Percentiles rank a stretch among this genome's conserved stretches.
Evolutionary conservation across 2,797 vertebrate genomes (phyloP).

Genomic region (Setipinna tenuifilis): DNA sequence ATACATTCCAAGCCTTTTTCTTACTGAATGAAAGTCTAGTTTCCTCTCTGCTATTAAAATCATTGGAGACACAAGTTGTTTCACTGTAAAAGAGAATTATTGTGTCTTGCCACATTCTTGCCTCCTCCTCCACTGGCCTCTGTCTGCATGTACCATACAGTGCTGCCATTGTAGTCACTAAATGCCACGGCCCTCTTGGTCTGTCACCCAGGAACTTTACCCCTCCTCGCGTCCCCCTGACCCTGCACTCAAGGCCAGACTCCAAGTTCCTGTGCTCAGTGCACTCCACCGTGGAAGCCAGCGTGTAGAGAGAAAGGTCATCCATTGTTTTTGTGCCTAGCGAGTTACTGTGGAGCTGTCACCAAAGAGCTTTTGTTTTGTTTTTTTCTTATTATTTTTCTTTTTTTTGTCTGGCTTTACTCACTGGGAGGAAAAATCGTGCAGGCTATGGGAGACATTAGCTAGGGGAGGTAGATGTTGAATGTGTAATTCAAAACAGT

Average conservation of each 20-base stretch:
- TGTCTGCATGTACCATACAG: slow-evolving; percentile 50
- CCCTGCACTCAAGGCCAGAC: neutral
- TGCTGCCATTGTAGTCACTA: slow-evolving; percentile 62
- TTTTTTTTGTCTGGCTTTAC: neutral
- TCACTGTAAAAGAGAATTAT: slow-evolving; percentile 37
- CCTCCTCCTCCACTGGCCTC: slow-evolving; percentile 47
- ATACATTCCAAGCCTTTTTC: slow-evolving; percentile 53
- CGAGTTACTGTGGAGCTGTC: neutral
- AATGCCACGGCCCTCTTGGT: slow-evolving; percentile 55
- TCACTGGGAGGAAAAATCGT: neutral
- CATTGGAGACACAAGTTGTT: slow-evolving; percentile 25
- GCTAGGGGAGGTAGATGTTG: neutral
- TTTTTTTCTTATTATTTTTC: no score
- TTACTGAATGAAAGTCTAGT: slow-evolving; percentile 29
- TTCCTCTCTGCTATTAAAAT: slow-evolving; percentile 49
- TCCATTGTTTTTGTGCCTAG: neutral
- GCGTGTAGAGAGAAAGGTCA: slow-evolving; percentile 1
- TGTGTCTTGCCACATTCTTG: slow-evolving; percentile 42
- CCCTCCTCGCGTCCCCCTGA: slow-evolving; percentile 34
- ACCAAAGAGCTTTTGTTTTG: neutral
- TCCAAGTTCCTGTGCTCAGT: neutral
- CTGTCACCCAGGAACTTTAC: slow-evolving; percentile 62
- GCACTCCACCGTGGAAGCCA: neutral
- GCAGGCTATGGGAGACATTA: neutral
- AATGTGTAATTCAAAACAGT: neutral